A percentile compares a stretch with the other conserved stretches of the same genome.
Evolutionary conservation across 2,113 vertebrate genomes (phyloP).

Genomic region (Phasianus colchicus): DNA sequence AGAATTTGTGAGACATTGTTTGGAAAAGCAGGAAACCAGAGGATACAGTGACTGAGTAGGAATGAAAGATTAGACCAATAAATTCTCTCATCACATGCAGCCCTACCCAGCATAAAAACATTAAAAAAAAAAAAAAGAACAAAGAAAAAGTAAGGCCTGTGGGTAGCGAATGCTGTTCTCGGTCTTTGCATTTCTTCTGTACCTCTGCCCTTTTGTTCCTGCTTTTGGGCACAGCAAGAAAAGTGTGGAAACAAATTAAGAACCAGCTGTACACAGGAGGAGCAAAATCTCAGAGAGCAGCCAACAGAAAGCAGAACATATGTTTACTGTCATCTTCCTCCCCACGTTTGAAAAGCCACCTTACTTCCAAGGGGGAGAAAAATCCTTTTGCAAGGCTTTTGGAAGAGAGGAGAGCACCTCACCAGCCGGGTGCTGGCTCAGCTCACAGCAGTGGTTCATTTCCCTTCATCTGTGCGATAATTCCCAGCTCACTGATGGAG

Average conservation of each 20-base stretch:
- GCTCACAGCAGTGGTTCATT: background rate
- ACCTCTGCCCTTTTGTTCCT: conserved; percentile 56
- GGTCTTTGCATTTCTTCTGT: conserved; percentile 16
- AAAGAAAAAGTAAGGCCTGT: background rate
- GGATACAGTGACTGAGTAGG: background rate
- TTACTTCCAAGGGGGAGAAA: conserved; percentile 22
- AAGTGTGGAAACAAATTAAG: conserved; percentile 47
- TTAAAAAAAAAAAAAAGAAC: background rate
- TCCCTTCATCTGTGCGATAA: background rate
- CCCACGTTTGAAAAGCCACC: background rate
- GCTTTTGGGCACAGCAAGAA: conserved; percentile 40
- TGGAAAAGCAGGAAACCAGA: background rate
- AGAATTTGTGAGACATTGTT: background rate
- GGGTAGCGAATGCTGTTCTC: conserved; percentile 13
- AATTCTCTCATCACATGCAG: background rate
- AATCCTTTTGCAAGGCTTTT: background rate
- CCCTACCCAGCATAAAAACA: background rate
- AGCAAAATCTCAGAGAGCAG: conserved; percentile 28
- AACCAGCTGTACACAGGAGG: background rate
- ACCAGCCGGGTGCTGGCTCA: conserved; percentile 22
- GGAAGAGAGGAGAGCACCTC: conserved; percentile 10
- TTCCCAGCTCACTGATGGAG: background rate
- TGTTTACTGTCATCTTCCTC: conserved; percentile 52
- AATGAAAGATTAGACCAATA: conserved; percentile 19
- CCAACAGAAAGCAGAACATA: conserved; percentile 24